phyloP scores from a whole-genome alignment of 2,113 vertebrate genomes.

The Pterocles gutturalis region DNA sequence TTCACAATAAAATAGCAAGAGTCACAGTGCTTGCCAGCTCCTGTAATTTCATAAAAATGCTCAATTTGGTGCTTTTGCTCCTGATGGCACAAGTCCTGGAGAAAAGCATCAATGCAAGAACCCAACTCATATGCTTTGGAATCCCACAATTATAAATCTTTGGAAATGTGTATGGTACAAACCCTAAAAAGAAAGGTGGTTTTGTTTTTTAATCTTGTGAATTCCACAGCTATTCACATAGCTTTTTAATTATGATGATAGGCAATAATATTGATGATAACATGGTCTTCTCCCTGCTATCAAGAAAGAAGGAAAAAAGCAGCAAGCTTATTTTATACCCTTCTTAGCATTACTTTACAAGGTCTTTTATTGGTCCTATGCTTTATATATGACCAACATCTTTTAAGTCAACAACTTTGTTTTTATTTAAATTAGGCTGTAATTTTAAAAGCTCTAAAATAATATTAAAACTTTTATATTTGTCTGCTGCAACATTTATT shows the following conservation, averaged over 20 bases:
- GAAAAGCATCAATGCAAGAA: background rate
- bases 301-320: background rate
- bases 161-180: background rate
- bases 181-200: background rate
- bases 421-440: background rate
- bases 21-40: background rate
- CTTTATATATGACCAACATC: background rate
- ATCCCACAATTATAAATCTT: constrained; percentile 13
- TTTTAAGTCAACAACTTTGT: background rate
- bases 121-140: background rate
- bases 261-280: background rate
- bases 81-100: constrained; percentile 35
- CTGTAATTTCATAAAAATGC: background rate
- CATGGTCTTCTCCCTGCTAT: background rate
- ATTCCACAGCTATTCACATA: background rate
- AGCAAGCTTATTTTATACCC: background rate
- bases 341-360: background rate
- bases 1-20: constrained; percentile 25
- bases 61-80: constrained; percentile 3
- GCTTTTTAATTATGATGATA: background rate
- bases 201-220: background rate
- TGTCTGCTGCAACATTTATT: background rate
- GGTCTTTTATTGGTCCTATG: background rate
- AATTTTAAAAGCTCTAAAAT: background rate
- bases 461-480: background rate